These are phyloP conservation scores for Phoxinus phoxinus DNA, from an alignment of 2,113 vertebrate genomes.

Conservation along the genomic window DNA sequence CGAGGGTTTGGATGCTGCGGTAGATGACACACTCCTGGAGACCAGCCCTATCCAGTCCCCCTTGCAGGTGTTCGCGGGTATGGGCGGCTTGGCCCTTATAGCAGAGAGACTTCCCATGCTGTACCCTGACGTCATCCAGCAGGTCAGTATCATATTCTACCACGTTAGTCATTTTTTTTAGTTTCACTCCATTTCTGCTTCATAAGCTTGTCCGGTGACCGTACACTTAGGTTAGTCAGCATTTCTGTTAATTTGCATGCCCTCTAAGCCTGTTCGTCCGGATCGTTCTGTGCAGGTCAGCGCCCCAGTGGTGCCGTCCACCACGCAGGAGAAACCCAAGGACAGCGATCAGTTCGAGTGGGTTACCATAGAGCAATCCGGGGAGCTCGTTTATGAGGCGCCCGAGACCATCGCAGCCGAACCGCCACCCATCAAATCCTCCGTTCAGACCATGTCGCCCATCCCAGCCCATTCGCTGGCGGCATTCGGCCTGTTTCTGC, in stretches of 20 bases:
- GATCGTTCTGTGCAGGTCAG: slow-evolving; percentile 83
- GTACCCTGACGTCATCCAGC: slow-evolving; percentile 97
- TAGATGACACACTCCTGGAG: slow-evolving; percentile 94
- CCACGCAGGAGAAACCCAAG: slow-evolving; percentile 95
- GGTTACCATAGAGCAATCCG: slow-evolving; percentile 98
- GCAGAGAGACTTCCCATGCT: slow-evolving; percentile 97
- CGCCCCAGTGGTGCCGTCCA: slow-evolving; percentile 89
- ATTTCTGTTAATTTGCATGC: slow-evolving; percentile 9
- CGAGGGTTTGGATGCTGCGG: slow-evolving; percentile 86
- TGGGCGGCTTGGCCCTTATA: slow-evolving; percentile 96
- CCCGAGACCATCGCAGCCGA: slow-evolving; percentile 94
- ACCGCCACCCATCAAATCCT: slow-evolving; percentile 92
- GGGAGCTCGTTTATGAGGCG: slow-evolving; percentile 95
- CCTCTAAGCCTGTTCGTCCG: neutral
- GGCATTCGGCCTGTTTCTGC: slow-evolving; percentile 96
- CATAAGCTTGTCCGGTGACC: slow-evolving; percentile 18
- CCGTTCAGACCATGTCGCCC: slow-evolving; percentile 96
- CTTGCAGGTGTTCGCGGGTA: slow-evolving; percentile 96
- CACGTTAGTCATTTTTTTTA: neutral
- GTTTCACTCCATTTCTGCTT: slow-evolving; percentile 20
- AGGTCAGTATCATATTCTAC: slow-evolving; percentile 77
- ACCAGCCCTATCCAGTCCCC: slow-evolving; percentile 96
- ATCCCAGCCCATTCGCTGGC: slow-evolving; percentile 97
- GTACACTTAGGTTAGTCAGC: slow-evolving; percentile 25
- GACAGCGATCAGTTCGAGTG: slow-evolving; percentile 99